Evolutionary conservation across 2,113 vertebrate genomes (phyloP), one percentile per base, ranked within the genome.

Genomic region (Saccopteryx leptura): DNA sequence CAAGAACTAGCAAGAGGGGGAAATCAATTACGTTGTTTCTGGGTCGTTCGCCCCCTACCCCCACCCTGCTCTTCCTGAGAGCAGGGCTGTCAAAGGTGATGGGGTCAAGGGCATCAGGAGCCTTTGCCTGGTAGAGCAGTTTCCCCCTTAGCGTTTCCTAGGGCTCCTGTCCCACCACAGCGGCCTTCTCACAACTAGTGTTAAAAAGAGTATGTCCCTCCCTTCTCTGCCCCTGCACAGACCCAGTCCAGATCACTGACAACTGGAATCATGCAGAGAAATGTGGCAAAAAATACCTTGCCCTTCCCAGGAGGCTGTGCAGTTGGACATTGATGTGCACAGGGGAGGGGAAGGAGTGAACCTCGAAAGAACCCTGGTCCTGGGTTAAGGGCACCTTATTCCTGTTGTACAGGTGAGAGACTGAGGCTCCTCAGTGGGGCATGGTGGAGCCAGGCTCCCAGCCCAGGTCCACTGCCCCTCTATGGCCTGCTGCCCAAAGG

Each of bases 21-120:
- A 96, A 96, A 97, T 98, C 97, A 90, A 95, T 97, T 80, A 85
- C 28, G 12, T 26, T 76, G 33, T 95, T 97, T 61, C 71, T 69
- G 78, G 65, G 63, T 31, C 19, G 18, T 92, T 39, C 39, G 39
- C 39, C 39, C 39, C 39, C 39, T 39, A 39, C 39, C 39, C 39
- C 39, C 39, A 39, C 85, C 69, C 75, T 82, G n/a, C 66, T 21
- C 10, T 9, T 3, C 19, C 39, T 79, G 17, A 69, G 90, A 82
- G 86, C 50, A 14, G 54, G 3, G 31, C 65, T 94, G 79, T 88
- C 83, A 68, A 46, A 0, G 0, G 95, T 12, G 46, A 9, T 24
- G 28, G 89, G 86, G 65, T 71, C 21, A 24, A 76, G 82, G 65
- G 11, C 11, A 1, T 13, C 17, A 48, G 85, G 60, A 33, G 31